Evolutionary conservation across 92 coral and sea anemone genomes (phyloP).

Genomic region (Siderastrea radians): DNA sequence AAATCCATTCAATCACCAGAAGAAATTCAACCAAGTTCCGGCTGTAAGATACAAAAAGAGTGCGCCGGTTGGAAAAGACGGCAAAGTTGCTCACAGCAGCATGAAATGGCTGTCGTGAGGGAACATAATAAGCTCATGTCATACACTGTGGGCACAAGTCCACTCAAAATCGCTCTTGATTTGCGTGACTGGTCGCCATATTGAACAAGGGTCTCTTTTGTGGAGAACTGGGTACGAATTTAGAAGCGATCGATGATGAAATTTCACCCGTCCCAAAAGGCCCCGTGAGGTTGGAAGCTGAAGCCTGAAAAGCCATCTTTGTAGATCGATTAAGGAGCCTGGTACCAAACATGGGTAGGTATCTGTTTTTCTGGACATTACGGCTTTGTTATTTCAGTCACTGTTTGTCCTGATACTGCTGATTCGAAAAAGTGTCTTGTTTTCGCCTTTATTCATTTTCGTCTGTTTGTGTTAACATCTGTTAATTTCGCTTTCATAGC

Average conservation of each 20-base stretch:
- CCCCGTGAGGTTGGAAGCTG: slow-evolving; percentile 6
- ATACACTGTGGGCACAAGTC: slow-evolving; percentile 18
- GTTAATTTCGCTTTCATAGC: slow-evolving; percentile 13
- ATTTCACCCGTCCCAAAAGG: slow-evolving; percentile 10
- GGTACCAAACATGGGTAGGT: slow-evolving; percentile 22
- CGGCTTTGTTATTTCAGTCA: slow-evolving; percentile 5
- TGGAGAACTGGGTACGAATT: slow-evolving; percentile 27
- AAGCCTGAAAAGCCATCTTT: neutral
- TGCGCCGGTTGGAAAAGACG: slow-evolving; percentile 45
- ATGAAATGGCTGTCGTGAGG: slow-evolving; percentile 44
- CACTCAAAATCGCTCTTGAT: slow-evolving; percentile 14
- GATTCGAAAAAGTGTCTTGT: slow-evolving; percentile 22
- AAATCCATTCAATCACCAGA: slow-evolving; percentile 47
- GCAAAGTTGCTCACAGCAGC: slow-evolving; percentile 46
- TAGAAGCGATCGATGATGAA: neutral
- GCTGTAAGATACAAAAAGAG: slow-evolving; percentile 53
- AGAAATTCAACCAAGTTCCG: slow-evolving; percentile 51
- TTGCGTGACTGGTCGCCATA: slow-evolving; percentile 36
- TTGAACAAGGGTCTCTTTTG: slow-evolving; percentile 2
- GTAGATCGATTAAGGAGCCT: neutral
- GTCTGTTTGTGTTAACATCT: slow-evolving; percentile 10
- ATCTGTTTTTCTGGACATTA: slow-evolving; percentile 32
- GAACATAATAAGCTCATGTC: slow-evolving; percentile 31
- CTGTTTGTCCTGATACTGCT: slow-evolving; percentile 26
- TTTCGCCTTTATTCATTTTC: slow-evolving; percentile 17